phyloP scores from a whole-genome alignment of 2,797 vertebrate species.

The Botia almorhae region DNA sequence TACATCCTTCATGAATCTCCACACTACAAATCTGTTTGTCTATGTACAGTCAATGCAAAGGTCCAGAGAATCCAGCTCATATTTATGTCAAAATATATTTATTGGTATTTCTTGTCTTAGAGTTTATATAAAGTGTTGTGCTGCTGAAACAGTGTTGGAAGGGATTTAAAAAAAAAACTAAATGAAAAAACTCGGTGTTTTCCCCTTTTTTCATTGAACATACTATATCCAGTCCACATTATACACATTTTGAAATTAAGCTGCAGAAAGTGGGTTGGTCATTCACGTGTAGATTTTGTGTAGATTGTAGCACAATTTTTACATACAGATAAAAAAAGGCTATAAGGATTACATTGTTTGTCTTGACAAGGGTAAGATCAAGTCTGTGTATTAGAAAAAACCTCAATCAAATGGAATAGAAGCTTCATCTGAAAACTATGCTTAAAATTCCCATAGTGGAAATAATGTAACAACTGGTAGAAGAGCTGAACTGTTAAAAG shows the following conservation, averaged over 20 bases:
- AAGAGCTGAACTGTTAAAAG: conserved; percentile 34
- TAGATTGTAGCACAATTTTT: background rate
- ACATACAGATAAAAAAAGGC: background rate
- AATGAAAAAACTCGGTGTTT: background rate
- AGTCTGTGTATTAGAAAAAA: too few species aligned
- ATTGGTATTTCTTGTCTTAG: conserved; percentile 2
- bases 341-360: background rate
- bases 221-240: too few species aligned
- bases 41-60: conserved; percentile 15
- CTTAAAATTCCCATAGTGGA: background rate
- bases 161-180: background rate
- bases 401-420: background rate
- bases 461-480: background rate
- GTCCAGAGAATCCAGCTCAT: conserved; percentile 6
- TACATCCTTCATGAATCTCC: conserved; percentile 28
- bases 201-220: too few species aligned
- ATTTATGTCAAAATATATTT: conserved; percentile 4
- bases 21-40: conserved; percentile 36
- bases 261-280: background rate
- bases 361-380: too few species aligned
- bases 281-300: background rate
- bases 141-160: background rate
- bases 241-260: too few species aligned
- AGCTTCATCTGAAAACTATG: background rate
- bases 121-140: background rate